phyloP scores from a whole-genome alignment of 2,797 vertebrate genomes.

The Paramormyrops hopkinsi region DNA sequence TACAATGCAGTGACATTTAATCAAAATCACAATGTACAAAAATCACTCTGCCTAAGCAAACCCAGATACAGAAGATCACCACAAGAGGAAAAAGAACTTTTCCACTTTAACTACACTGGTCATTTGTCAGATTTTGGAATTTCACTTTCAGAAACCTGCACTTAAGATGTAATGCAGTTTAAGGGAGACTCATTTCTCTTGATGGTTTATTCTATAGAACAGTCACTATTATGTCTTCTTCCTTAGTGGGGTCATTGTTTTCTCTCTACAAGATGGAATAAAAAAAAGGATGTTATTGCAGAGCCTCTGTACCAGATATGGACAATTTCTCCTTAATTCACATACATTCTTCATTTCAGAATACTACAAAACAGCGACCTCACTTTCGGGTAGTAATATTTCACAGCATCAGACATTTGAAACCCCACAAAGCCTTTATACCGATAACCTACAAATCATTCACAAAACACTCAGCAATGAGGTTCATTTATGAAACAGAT shows the following conservation, averaged over 20 bases:
- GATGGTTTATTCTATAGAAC: constrained; percentile 26
- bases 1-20: background rate
- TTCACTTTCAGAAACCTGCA: background rate
- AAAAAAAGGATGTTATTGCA: background rate
- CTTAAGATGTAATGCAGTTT: background rate
- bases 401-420: background rate
- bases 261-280: constrained; percentile 24
- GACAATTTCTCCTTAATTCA: background rate
- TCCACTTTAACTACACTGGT: background rate
- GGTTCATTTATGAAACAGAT: background rate
- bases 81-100: background rate
- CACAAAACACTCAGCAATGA: background rate
- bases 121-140: background rate
- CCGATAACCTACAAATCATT: background rate
- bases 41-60: background rate
- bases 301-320: background rate
- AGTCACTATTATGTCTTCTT: constrained; percentile 28
- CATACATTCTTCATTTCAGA: background rate
- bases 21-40: background rate
- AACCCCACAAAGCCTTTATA: background rate
- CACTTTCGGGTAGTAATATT: background rate
- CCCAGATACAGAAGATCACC: background rate
- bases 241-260: background rate
- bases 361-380: background rate
- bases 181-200: background rate